Evolutionary conservation across 2,113 vertebrate species (phyloP).

Genomic region (Puffinus mauretanicus): DNA sequence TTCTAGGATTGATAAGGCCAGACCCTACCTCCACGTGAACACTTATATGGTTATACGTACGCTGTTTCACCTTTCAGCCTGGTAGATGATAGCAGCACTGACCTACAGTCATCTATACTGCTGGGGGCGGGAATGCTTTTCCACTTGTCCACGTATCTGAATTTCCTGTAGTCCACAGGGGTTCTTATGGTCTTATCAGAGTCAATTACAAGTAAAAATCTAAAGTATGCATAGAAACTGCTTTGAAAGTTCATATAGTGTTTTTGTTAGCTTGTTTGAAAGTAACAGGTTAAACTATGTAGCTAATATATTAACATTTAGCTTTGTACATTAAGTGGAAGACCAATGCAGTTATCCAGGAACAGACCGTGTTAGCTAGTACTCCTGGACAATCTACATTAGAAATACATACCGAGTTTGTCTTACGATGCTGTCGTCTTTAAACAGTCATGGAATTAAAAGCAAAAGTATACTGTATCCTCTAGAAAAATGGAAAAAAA

Average conservation of each 20-base stretch:
- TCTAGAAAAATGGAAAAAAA: neutral
- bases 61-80: neutral
- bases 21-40: neutral
- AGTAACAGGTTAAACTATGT: neutral
- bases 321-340: neutral
- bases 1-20: neutral
- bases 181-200: neutral
- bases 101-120: neutral
- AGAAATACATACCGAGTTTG: neutral
- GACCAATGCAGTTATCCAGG: neutral
- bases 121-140: fast-evolving
- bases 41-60: fast-evolving
- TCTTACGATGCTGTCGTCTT: neutral
- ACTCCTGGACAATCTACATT: neutral
- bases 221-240: neutral
- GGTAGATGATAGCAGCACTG: neutral
- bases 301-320: neutral
- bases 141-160: neutral
- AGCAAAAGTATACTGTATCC: neutral
- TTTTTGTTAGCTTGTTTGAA: neutral
- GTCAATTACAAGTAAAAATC: neutral
- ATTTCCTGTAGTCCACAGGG: neutral
- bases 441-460: neutral
- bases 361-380: neutral
- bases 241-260: neutral